Base-by-base conservation (phyloP, 1,140 invertebrate species). In the Mycetomoellerius zeteki region DNA sequence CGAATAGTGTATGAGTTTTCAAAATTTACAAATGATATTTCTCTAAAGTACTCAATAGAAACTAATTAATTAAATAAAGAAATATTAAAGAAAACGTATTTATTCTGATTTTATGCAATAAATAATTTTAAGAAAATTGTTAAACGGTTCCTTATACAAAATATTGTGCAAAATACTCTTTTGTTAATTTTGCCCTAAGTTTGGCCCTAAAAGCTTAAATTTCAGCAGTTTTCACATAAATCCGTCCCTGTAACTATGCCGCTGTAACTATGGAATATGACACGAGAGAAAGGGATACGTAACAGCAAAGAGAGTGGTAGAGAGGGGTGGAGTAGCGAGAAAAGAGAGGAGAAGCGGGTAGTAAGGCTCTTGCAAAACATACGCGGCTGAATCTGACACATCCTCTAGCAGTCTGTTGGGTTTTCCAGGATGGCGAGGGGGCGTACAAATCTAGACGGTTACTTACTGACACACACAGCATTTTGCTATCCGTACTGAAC, bases 381-480 rank as follows among this genome's bases (percentile, higher is more conserved):
- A 89, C 85, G 88, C 85, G 86, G 90, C 90, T 91, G 90, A 91
- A 89, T 47, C 85, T 91, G 90, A 91, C 90, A 91, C 90, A 86
- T 91, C 86, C 90, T 91, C 90, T 87, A 71, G 58, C 90, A 88
- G 89, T 77, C 89, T 90, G 81, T 88, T 90, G 86, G 90, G 84
- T 91, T 91, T 91, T 91, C 90, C 82, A 88, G 64, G 69, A 86
- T 69, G 85, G 72, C 73, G 78, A 89, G 67, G 86, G 85, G 88
- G 85, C 60, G 86, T 86, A 90, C 88, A 92, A 93, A 92, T 93
- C 93, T 91, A 92, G 91, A 92, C 88, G 90, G 91, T 93, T 93
- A 93, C 91, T 93, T 92, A 92, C 92, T 86, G 91, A 91, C 91
- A 93, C 88, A 87, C 90, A 88, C 90, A 90, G 89, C 77, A 85